phyloP scores from a whole-genome alignment of 1,140 invertebrate species.

The Heliothis subflexa region DNA sequence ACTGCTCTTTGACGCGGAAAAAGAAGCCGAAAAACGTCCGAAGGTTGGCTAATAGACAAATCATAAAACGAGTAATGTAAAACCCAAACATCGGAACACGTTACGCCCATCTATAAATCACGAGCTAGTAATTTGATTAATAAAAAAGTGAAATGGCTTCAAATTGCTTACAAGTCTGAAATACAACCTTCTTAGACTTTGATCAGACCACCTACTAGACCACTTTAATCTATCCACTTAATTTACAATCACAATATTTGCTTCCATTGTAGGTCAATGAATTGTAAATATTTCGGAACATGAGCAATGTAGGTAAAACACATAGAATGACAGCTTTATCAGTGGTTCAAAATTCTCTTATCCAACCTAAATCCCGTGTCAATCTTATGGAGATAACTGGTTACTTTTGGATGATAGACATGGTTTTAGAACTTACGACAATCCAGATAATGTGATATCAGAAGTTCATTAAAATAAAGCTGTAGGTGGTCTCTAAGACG shows the following conservation, averaged over 20 bases:
- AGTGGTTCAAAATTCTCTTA: constrained; percentile 8
- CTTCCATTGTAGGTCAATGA: constrained; percentile 4
- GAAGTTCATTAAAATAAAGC: too few relatives aligned
- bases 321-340: constrained; percentile 15
- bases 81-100: not conserved
- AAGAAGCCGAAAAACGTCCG: too few relatives aligned
- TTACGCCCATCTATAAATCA: not conserved
- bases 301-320: constrained; percentile 31
- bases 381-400: constrained; percentile 9
- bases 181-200: not conserved
- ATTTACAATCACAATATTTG: constrained; percentile 4
- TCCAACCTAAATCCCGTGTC: constrained; percentile 21
- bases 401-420: not conserved
- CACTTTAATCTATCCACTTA: not conserved
- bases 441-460: too few relatives aligned
- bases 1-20: too few relatives aligned
- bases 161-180: not conserved
- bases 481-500: too few relatives aligned
- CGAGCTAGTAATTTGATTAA: not conserved
- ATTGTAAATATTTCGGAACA: constrained; percentile 28
- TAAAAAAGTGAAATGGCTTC: not conserved
- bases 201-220: not conserved
- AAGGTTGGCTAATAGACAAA: not conserved
- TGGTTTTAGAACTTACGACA: not conserved
- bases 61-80: not conserved